Evolutionary conservation across 2,797 vertebrate genomes (phyloP).

Genomic region (Acipenser transmontanus): DNA sequence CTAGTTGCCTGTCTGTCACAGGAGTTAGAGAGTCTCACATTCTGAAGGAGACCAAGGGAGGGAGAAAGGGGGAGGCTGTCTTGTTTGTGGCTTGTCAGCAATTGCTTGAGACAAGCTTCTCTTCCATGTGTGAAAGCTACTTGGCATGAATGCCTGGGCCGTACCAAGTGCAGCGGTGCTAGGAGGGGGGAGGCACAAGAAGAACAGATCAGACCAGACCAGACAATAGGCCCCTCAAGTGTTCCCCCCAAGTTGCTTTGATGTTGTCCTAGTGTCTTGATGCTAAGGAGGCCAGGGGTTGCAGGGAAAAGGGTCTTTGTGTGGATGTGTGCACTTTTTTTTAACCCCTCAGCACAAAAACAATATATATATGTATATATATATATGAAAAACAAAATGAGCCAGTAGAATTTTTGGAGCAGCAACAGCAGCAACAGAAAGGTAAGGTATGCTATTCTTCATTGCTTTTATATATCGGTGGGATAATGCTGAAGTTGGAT

Average conservation of each 20-base stretch:
- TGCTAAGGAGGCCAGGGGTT: slow-evolving; percentile 56
- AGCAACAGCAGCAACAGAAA: slow-evolving; percentile 22
- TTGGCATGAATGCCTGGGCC: slow-evolving; percentile 71
- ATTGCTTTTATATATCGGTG: slow-evolving; percentile 19
- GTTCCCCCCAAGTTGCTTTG: slow-evolving; percentile 73
- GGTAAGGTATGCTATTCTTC: slow-evolving; percentile 34
- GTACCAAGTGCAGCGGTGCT: slow-evolving; percentile 62
- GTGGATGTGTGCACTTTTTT: slow-evolving; percentile 53
- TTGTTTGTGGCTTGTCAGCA: slow-evolving; percentile 76
- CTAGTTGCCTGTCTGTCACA: slow-evolving; percentile 20
- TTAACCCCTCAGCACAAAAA: slow-evolving; percentile 35
- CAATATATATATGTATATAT: slow-evolving; percentile 29
- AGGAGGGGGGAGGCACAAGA: slow-evolving; percentile 55
- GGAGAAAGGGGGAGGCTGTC: slow-evolving; percentile 50
- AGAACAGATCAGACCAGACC: slow-evolving; percentile 59
- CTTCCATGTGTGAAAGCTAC: slow-evolving; percentile 69
- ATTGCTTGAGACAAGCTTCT: slow-evolving; percentile 63
- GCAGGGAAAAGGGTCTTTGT: slow-evolving; percentile 55
- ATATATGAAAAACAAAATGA: slow-evolving; percentile 32
- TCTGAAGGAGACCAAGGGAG: slow-evolving; percentile 5
- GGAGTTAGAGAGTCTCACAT: neutral
- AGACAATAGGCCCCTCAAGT: slow-evolving; percentile 79
- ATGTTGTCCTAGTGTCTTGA: slow-evolving; percentile 71
- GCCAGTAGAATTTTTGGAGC: slow-evolving; percentile 31
- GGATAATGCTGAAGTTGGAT: neutral